Base-by-base conservation (phyloP, 2,888 invertebrate species). In the Blomia tropicalis region DNA sequence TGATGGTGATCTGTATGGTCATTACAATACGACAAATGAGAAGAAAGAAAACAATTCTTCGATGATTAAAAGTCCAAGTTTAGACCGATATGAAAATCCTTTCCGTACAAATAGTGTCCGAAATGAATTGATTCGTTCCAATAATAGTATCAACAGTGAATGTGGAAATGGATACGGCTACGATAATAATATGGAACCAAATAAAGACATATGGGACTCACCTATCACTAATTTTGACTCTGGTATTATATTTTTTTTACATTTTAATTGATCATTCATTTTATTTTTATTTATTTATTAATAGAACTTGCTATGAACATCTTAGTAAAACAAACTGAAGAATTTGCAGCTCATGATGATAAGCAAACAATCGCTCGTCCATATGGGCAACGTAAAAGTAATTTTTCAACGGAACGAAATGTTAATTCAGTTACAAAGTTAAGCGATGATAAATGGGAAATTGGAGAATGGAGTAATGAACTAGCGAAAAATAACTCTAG, bases 201-300 rank as follows among this genome's bases (percentile, higher is more conserved):
- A 7, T 14, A 60, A 53, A 60, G 60, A 47, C 17, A 61, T 64
- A 43, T 64, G 64, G 64, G 64, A 64, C 43, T 54, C 61, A 32
- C 64, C 64, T 4, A 64, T 64, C 58, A 64, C 54, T 36, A 56
- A 19, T 4, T 64, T 64, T 23, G 64, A 64, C 44, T 23, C 61
- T 2, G 59, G 59, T 58, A 56, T 11, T 58, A 2, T 32, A 5
- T 47, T 14, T 30, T 2, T 17, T 56, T 22, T 29, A 30, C 4
- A 56, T 29, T 17, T 43, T 58, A 2, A 3, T 47, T 5, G n/a
- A 43, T 41, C 7, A 22, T 41, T 41, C 2, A 43, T 43, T 43
- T 58, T 2, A 17, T 43, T 41, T 19, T 36, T 4, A 36, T 56
- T 11, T 7, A 27, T 7, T 56, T 56, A 25, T 44, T 44, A 4